A percentile compares a stretch with the other conserved stretches of the same genome.
These are phyloP conservation scores for Asbolus verrucosus DNA, from an alignment of 1,140 invertebrate species.

Conservation along the genomic window DNA sequence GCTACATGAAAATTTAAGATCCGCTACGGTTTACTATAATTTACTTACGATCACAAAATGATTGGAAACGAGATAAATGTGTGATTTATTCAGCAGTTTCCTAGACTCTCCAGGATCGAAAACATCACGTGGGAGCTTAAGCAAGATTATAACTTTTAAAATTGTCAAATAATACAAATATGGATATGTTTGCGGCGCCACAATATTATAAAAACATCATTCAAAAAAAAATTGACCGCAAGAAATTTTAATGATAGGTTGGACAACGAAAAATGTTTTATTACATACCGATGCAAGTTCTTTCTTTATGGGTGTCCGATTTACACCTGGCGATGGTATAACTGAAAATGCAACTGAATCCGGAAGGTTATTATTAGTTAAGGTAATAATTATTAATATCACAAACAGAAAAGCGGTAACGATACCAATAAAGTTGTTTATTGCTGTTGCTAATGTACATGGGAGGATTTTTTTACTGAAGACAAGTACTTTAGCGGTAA, in stretches of 20 bases:
- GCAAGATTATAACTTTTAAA: slow-evolving; percentile 2
- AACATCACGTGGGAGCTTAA: background rate
- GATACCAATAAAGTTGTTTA: background rate
- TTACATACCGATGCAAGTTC: too few species aligned
- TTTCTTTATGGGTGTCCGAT: too few species aligned
- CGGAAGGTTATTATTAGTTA: slow-evolving; percentile 3
- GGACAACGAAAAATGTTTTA: too few species aligned
- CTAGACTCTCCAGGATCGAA: background rate
- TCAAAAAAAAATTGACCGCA: too few species aligned
- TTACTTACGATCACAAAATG: background rate
- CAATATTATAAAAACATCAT: too few species aligned
- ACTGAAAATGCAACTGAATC: background rate
- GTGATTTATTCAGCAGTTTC: background rate
- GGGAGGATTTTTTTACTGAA: background rate
- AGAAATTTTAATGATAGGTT: too few species aligned
- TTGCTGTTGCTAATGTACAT: too few species aligned
- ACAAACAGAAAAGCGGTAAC: too few species aligned
- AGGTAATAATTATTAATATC: background rate
- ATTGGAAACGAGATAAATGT: background rate
- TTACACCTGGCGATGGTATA: too few species aligned
- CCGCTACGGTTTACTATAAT: background rate
- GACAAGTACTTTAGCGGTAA: slow-evolving; percentile 1
- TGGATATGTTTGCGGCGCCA: background rate
- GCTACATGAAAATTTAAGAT: too few species aligned
- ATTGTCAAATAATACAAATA: slow-evolving; percentile 8